Percentiles rank a stretch among this genome's conserved stretches.
Evolutionary conservation across 2,113 vertebrate genomes (phyloP).

Genomic region (Hypanus sabinus): DNA sequence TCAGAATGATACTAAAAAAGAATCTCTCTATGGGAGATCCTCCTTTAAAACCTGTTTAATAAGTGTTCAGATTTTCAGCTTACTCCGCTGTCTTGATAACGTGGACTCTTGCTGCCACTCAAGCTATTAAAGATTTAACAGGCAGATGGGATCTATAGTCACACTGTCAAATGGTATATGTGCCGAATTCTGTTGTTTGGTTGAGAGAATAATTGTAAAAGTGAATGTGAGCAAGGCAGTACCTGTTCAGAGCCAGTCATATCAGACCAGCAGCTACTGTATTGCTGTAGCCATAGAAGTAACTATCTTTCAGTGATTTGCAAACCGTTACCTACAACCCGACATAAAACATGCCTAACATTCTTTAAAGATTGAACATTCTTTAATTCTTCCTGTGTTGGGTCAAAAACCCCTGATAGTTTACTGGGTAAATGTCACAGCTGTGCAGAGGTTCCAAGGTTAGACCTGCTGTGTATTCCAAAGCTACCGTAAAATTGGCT

Average conservation of each 20-base stretch:
- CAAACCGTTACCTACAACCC: not conserved
- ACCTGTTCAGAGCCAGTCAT: not conserved
- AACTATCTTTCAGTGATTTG: not conserved
- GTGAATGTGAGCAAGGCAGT: not conserved
- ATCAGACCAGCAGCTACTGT: not conserved
- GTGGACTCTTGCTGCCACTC: not conserved
- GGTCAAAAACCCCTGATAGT: not conserved
- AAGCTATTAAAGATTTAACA: not conserved
- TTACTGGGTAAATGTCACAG: not conserved
- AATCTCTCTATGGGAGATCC: not conserved
- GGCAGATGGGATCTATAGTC: not conserved
- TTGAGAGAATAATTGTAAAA: not conserved
- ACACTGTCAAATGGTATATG: too few species aligned
- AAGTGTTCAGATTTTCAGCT: not conserved
- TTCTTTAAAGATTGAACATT: not conserved
- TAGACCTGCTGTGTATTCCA: not conserved
- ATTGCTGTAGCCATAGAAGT: not conserved
- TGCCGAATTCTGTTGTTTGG: too few species aligned
- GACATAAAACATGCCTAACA: not conserved
- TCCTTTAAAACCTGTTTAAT: not conserved
- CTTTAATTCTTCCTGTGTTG: not conserved
- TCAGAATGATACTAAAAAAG: not conserved
- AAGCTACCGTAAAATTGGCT: not conserved
- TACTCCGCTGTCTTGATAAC: not conserved
- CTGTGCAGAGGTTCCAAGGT: not conserved